Evolutionary conservation across 2,113 vertebrate genomes (phyloP).

Genomic region (Smithornis capensis): DNA sequence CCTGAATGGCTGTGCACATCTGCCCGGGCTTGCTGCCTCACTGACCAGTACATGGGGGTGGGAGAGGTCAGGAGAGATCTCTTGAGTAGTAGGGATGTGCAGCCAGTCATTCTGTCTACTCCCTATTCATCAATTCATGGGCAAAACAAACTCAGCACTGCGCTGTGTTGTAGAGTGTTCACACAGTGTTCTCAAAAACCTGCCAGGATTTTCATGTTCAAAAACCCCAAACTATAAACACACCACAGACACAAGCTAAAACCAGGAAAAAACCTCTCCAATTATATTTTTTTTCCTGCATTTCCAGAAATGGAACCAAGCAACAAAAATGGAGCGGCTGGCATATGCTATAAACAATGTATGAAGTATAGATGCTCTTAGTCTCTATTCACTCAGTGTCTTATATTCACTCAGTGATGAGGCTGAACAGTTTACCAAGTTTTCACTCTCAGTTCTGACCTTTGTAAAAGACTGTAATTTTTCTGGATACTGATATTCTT

Average conservation of each 20-base stretch:
- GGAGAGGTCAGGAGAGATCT: neutral
- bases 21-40: neutral
- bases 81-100: neutral
- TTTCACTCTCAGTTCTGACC: neutral
- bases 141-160: neutral
- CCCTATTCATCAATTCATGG: accelerated
- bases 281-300: neutral
- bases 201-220: neutral
- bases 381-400: neutral
- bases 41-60: accelerated
- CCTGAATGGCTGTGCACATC: neutral
- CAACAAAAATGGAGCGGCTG: neutral
- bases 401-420: neutral
- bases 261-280: neutral
- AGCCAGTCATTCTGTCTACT: neutral
- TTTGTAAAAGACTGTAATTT: neutral
- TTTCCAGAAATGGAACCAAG: neutral
- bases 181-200: neutral
- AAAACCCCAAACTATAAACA: neutral
- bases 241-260: neutral
- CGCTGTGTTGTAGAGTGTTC: neutral
- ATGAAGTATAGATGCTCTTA: neutral
- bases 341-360: too few relatives aligned
- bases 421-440: neutral
- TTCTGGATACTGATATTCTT: slow-evolving; percentile 18